Evolutionary conservation across 2,113 vertebrate species (phyloP), one percentile per base, ranked within the genome.

Genomic region (Hippoglossus stenolepis): DNA sequence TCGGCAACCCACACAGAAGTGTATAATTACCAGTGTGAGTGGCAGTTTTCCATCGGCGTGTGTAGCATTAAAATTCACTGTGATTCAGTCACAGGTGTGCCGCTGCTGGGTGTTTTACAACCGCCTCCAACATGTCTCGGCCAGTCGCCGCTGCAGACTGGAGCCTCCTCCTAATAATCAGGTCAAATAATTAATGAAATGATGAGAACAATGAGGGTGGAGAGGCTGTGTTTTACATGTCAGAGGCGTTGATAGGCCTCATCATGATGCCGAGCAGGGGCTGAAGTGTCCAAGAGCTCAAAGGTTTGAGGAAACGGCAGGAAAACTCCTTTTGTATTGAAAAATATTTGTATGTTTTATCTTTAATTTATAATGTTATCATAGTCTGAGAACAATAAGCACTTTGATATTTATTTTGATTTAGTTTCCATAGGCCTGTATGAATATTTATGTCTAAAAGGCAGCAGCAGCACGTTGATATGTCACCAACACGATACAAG

Each of bases 191-290:
- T 89, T 70, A 89, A 85, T 89, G 45, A 78, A 76, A 75, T 75
- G 74, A 88, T 82, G 77, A 64, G 18, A 87, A 89, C 82, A 77
- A 86, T 83, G 77, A 84, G 73, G 2, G 28, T 85, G 60, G 61
- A 90, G 89, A 82, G 85, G 69, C 23, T 0, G 1, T 78, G 87
- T 81, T 93, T 90, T 90, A 81, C 89, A 90, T 92, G 70, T 86
- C 87, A 65, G 85, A 87, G 89, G 87, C 85, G 91, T 91, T 90
- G 90, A 92, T 91, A 86, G 83, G 83, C 65, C 87, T 91, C 87
- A 82, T 85, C 61, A 9, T 12, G 76, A 82, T 83, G 82, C 85
- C 71, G 54, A 87, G 88, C 57, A 14, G 28, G 28, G 24, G 23
- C 3, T 86, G 49, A 79, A 86, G 85, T 82, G 80, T 79, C 60